Conservation (phyloP, 2,113 vertebrate genomes). For the Cyanocitta stelleri region DNA sequence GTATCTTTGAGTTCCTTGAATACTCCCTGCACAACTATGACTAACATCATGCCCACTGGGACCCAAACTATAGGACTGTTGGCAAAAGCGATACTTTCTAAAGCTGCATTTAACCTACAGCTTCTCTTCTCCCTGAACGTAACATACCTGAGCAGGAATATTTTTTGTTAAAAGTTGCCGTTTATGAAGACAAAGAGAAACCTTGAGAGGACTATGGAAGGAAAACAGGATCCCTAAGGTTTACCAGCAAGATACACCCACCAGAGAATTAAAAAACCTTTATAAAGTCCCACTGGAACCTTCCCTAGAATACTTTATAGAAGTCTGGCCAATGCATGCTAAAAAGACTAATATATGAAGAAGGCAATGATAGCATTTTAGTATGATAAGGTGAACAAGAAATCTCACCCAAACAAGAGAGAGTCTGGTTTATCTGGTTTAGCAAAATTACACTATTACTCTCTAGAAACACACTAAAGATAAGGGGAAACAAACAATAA, state of each 20-base stretch:
- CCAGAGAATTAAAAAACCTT: background rate
- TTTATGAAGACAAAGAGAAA: background rate
- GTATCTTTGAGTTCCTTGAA: background rate
- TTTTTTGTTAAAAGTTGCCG: background rate
- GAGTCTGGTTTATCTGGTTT: background rate
- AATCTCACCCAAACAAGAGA: background rate
- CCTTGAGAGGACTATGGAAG: background rate
- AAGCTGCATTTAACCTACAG: background rate
- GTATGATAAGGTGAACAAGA: background rate
- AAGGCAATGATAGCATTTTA: background rate
- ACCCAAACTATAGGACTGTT: background rate
- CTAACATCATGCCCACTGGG: background rate
- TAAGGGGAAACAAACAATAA: background rate
- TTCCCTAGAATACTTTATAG: background rate
- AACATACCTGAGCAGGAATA: background rate
- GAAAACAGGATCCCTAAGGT: background rate
- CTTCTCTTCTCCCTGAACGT: background rate
- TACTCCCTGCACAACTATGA: background rate
- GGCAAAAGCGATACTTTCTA: background rate
- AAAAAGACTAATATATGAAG: background rate
- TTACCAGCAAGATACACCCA: background rate
- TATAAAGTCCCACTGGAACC: background rate
- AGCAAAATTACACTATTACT: background rate
- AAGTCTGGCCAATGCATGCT: background rate
- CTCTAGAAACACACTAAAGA: background rate